These are phyloP conservation scores for Nothobranchius kuhntae DNA, from an alignment of 2,113 vertebrate genomes.

Conservation along the genomic window DNA sequence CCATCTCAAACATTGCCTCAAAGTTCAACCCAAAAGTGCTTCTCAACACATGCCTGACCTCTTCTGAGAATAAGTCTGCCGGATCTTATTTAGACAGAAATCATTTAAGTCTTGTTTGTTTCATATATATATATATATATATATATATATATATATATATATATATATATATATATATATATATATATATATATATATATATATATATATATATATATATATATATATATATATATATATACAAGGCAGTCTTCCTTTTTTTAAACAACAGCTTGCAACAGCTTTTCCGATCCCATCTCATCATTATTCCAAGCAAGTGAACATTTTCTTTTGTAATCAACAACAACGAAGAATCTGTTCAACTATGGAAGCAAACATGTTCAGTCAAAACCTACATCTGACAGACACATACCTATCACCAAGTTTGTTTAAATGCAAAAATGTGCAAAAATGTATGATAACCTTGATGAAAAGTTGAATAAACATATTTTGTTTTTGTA, in stretches of 20 bases:
- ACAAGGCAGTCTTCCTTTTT: constrained; percentile 72
- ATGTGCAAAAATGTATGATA: constrained; percentile 77
- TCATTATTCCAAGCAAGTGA: constrained; percentile 35
- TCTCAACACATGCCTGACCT: constrained; percentile 77
- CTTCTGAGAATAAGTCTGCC: constrained; percentile 60
- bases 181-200: too few relatives aligned
- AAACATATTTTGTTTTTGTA: constrained; percentile 78
- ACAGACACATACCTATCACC: constrained; percentile 50
- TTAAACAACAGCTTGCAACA: constrained; percentile 25
- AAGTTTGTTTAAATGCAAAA: constrained; percentile 77
- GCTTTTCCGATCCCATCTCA: constrained; percentile 43
- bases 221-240: too few relatives aligned
- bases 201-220: too few relatives aligned
- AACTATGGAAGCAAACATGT: constrained; percentile 52
- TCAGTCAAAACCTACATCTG: constrained; percentile 58
- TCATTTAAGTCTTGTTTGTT: constrained; percentile 28
- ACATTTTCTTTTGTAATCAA: constrained; percentile 5
- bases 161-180: too few relatives aligned
- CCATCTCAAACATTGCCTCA: constrained; percentile 77
- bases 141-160: too few relatives aligned
- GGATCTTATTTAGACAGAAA: constrained; percentile 66
- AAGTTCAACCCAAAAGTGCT: constrained; percentile 81
- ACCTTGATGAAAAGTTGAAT: constrained; percentile 67
- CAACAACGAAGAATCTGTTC: constrained; percentile 43
- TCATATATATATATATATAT: too few relatives aligned